Base-by-base conservation (phyloP, 2,797 vertebrate species). In the Molothrus aeneus region DNA sequence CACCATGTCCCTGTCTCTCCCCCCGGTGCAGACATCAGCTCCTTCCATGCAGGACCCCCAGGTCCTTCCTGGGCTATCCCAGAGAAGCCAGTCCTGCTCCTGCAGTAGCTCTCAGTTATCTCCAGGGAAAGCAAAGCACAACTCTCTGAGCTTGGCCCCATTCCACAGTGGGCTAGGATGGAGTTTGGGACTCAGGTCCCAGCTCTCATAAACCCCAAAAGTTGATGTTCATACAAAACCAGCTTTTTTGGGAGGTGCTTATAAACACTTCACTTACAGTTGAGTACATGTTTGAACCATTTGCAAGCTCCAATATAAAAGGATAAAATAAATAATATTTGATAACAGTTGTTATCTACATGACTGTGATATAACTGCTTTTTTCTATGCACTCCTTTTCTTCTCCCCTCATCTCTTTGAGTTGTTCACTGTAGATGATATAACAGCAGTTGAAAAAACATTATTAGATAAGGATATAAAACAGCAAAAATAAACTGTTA, bases 401-500 rank as follows among this genome's bases (percentile, higher is more conserved):
- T 73, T 91, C 26, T 79, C 8, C 32, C 26, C 38, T 79, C 4
- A 1, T 40, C 14, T 80, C 57, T 93, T 90, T 32, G 17, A 93
- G 80, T n/a, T 16, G 7, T 61, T 86, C 19, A 9, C 29, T 74
- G 34, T 25, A 80, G 45, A 71, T 75, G 70, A 40, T 73, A 43
- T 22, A 86, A 79, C 31, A 68, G 40, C 54, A 78, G 11, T 29
- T 77, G 54, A 95, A 95, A 10, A 78, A 72, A 17, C 17, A 47
- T 36, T 83, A 71, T 61, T 88, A 85, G 50, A 47, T 32, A 87
- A 86, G 32, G 26, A 68, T 65, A 77, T n/a, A 32, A 88, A 78
- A 87, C 68, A 75, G 11, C 59, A 53, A 95, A 91, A 90, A 74
- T 13, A 87, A 80, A 68, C 28, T 53, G 7, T 74, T 74, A 65